Percentiles rank a stretch among this genome's conserved stretches.
These are phyloP conservation scores for Drosophila lacteicornis DNA, from an alignment of 1,140 invertebrate species.

Conservation along the genomic window DNA sequence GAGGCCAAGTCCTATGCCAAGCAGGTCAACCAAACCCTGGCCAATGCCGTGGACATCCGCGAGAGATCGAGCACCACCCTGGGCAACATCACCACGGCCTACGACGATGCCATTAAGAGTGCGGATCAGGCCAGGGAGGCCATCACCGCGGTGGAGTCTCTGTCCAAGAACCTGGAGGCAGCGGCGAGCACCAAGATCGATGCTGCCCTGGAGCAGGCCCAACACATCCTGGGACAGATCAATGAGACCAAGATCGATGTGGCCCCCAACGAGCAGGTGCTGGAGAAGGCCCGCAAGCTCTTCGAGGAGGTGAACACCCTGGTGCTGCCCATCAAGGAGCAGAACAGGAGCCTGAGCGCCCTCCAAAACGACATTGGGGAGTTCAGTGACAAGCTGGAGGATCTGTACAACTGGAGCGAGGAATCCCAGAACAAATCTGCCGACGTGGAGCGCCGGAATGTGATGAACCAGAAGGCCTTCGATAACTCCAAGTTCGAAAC, in stretches of 20 bases:
- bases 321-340: slow-evolving; percentile 88
- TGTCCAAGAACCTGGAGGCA: slow-evolving; percentile 89
- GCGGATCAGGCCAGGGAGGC: slow-evolving; percentile 86
- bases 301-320: slow-evolving; percentile 88
- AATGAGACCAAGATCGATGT: slow-evolving; percentile 84
- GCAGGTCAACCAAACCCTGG: slow-evolving; percentile 86
- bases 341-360: slow-evolving; percentile 86
- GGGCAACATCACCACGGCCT: slow-evolving; percentile 86
- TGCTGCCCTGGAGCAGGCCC: slow-evolving; percentile 90
- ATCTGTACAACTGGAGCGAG: slow-evolving; percentile 89
- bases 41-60: slow-evolving; percentile 85
- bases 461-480: slow-evolving; percentile 86
- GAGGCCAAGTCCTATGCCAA: slow-evolving; percentile 87
- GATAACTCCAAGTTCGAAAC: slow-evolving; percentile 85
- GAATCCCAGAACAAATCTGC: slow-evolving; percentile 87
- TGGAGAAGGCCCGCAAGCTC: slow-evolving; percentile 88
- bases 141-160: slow-evolving; percentile 88
- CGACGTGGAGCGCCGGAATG: slow-evolving; percentile 88
- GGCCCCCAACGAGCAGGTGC: slow-evolving; percentile 86
- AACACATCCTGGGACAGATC: slow-evolving; percentile 87
- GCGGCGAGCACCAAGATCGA: slow-evolving; percentile 91
- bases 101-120: slow-evolving; percentile 86
- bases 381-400: slow-evolving; percentile 89
- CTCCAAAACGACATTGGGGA: slow-evolving; percentile 87
- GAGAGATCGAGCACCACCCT: slow-evolving; percentile 86